Percentiles rank a stretch among this genome's conserved stretches.
These are phyloP conservation scores for Fopius arisanus DNA, from an alignment of 1,140 invertebrate species.

Conservation along the genomic window DNA sequence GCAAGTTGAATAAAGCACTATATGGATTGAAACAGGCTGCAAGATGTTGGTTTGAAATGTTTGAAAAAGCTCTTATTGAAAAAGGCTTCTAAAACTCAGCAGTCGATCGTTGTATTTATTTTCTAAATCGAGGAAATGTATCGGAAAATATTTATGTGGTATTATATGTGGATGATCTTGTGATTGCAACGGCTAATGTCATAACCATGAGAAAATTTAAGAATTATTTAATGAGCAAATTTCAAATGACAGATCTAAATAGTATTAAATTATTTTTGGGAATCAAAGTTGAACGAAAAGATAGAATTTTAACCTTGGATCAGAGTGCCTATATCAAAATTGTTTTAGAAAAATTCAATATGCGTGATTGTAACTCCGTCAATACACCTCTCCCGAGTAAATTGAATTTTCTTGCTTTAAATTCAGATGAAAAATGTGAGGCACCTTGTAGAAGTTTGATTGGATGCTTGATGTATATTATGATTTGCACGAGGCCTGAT, in stretches of 20 bases:
- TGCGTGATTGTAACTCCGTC: slow-evolving; percentile 28
- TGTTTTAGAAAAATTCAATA: slow-evolving; percentile 30
- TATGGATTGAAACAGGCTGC: background rate
- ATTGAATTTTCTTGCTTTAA: slow-evolving; percentile 23
- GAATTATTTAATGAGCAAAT: slow-evolving; percentile 21
- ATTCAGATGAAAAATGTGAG: no score
- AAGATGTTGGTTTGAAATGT: background rate
- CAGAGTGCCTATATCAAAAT: slow-evolving; percentile 21
- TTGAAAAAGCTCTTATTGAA: background rate
- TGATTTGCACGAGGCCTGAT: slow-evolving; percentile 29
- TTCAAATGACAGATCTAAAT: slow-evolving; percentile 31
- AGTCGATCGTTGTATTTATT: slow-evolving; percentile 22
- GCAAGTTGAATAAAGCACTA: background rate
- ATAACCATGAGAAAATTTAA: slow-evolving; percentile 17
- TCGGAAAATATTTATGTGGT: slow-evolving; percentile 36
- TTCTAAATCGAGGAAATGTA: slow-evolving; percentile 12
- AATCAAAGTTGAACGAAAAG: slow-evolving; percentile 27
- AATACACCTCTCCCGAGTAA: slow-evolving; percentile 24
- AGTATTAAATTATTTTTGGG: slow-evolving; percentile 36
- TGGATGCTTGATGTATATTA: slow-evolving; percentile 28
- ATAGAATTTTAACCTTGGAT: slow-evolving; percentile 20
- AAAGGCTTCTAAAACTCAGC: background rate
- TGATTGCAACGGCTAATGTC: slow-evolving; percentile 9
- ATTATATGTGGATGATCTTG: slow-evolving; percentile 34
- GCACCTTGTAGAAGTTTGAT: no score